Evolutionary conservation across 2,113 vertebrate genomes (phyloP), one percentile per base, ranked within the genome.

Genomic region (Oreochromis spilurus): DNA sequence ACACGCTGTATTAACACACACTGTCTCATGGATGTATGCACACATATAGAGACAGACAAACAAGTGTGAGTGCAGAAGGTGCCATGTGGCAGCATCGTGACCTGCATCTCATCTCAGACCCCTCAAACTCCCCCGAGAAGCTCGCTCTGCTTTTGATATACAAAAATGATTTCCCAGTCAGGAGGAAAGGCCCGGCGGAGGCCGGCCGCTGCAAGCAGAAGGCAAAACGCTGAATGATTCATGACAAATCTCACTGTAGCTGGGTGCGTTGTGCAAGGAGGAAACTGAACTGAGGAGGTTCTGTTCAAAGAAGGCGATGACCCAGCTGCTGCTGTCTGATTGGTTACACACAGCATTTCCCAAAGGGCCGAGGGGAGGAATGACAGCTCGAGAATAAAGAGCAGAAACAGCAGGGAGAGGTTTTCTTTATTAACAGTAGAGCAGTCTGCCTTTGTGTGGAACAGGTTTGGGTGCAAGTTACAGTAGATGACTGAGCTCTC

Each of bases 391-490:
- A 77, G 53, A 55, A 81, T 24, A 79, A 72, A 36, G 9, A 79
- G 43, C n/a, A 77, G 34, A 70, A 38, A 34, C 58, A 2, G 14
- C n/a, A 80, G 77, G 75, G 84, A 53, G 84, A 85, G 81, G 67
- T 84, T 82, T 83, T 57, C 79, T 79, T 79, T n/a, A 4, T n/a
- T 50, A 87, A 93, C 88, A 91, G 89, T 78, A 48, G 84, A 6
- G 5, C 55, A 5, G 86, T 79, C 77, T 81, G 57, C 16, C 40
- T 84, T 90, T 82, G 89, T 55, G 38, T 50, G 38, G 81, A 93
- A 90, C 93, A 83, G 88, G 91, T 93, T 93, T 79, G 82, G 80
- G 29, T 60, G 82, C 78, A 36, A 52, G 87, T 78, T 53, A 40
- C 70, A 84, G 60, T 45, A 14, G 87, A 87, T 13, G 67, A 65